Percentiles rank a stretch among this genome's conserved stretches.
Evolutionary conservation across 2,113 vertebrate species (phyloP).

Genomic region (Sialia sialis): DNA sequence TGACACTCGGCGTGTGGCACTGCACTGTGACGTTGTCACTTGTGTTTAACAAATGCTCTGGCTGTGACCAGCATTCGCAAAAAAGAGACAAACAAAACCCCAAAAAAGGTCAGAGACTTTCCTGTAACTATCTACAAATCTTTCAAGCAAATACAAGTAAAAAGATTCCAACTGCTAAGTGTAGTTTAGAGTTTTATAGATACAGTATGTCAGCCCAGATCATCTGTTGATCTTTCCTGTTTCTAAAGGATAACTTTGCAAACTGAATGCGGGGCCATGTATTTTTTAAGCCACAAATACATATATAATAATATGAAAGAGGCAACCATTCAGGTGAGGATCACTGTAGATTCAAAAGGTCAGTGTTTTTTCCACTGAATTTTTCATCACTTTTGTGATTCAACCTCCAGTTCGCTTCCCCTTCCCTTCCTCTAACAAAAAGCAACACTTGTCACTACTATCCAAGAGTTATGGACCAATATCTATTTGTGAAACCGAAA

Average conservation of each 20-base stretch:
- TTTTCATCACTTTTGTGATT: neutral
- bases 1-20: constrained; percentile 87
- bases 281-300: neutral
- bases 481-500: neutral
- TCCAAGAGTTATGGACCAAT: neutral
- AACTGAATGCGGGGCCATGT: neutral
- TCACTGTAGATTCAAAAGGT: neutral
- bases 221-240: neutral
- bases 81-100: neutral
- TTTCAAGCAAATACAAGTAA: neutral
- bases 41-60: constrained; percentile 87
- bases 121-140: neutral
- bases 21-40: constrained; percentile 86
- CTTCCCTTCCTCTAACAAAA: neutral
- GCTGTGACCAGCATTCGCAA: constrained; percentile 67
- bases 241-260: neutral
- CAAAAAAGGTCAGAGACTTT: neutral
- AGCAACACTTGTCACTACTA: neutral
- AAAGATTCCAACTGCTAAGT: neutral
- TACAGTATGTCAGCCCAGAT: neutral
- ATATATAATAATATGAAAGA: neutral
- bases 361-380: neutral
- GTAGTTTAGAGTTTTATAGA: neutral
- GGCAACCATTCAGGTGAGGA: neutral
- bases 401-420: neutral